phyloP scores from a whole-genome alignment of 2,888 invertebrate genomes.

The Caenorhabditis afra region DNA sequence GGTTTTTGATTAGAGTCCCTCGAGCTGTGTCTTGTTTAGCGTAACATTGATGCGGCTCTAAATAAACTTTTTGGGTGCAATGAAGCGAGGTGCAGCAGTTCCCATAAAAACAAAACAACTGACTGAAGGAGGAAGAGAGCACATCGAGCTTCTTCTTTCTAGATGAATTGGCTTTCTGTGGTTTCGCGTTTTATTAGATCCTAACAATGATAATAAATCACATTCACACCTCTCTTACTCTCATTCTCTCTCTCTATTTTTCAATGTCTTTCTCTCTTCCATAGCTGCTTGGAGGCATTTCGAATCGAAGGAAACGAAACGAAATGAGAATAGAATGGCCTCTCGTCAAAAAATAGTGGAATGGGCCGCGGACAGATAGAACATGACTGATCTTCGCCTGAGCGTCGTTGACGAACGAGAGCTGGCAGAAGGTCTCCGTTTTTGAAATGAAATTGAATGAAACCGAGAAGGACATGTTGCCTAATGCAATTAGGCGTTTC shows the following conservation, averaged over 20 bases:
- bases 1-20: constrained; percentile 1
- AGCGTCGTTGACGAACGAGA: constrained; percentile 3
- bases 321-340: too few relatives aligned
- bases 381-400: not conserved
- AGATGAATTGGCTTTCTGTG: constrained; percentile 36
- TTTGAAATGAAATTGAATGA: constrained; percentile 6
- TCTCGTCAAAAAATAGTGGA: constrained; percentile 18
- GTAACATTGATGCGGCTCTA: constrained; percentile 4
- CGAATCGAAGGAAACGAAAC: not conserved
- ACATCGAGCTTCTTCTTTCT: not conserved
- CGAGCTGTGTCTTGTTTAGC: not conserved
- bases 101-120: constrained; percentile 45
- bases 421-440: too few relatives aligned
- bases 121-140: constrained; percentile 6
- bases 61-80: constrained; percentile 26
- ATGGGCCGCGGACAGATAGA: constrained; percentile 9
- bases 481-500: constrained; percentile 50
- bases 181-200: constrained; percentile 44
- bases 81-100: constrained; percentile 31
- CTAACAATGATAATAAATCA: constrained; percentile 48
- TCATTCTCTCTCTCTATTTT: too few relatives aligned
- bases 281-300: constrained; percentile 12
- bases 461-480: constrained; percentile 11
- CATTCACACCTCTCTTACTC: constrained; percentile 28
- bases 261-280: too few relatives aligned